Percentiles rank a stretch among this genome's conserved stretches.
These are phyloP conservation scores for Eugnorisma glareosa DNA, from an alignment of 2,888 invertebrate species.

Conservation along the genomic window DNA sequence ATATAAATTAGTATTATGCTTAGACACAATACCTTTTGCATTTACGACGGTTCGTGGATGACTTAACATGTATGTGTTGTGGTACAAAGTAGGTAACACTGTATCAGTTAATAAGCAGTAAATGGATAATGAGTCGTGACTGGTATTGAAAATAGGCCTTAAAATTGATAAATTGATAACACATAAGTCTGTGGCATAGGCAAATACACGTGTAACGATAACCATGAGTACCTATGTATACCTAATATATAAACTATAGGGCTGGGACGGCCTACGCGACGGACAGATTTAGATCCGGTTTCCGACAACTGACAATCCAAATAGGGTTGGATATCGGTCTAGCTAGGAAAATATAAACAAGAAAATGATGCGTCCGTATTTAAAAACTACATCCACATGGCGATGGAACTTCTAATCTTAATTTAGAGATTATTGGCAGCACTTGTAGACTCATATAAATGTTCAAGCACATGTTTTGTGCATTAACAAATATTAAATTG, in stretches of 20 bases:
- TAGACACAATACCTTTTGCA: conserved; percentile 58
- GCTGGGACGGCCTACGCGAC: conserved; percentile 4
- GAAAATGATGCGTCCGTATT: conserved; percentile 8
- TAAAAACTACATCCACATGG: conserved; percentile 12
- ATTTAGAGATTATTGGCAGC: conserved; percentile 29
- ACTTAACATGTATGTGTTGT: conserved; percentile 43
- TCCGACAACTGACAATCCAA: background rate
- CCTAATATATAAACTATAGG: conserved; percentile 12
- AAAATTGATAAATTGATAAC: conserved; percentile 67
- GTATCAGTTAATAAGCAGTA: conserved; percentile 45
- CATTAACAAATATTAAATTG: conserved; percentile 24
- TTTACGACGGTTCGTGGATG: conserved; percentile 30
- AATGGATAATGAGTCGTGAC: conserved; percentile 65
- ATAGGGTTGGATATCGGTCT: background rate
- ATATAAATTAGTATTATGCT: conserved; percentile 52
- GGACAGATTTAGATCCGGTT: background rate
- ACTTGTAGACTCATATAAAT: conserved; percentile 6
- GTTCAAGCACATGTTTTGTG: conserved; percentile 31
- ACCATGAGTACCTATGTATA: conserved; percentile 20
- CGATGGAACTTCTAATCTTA: conserved; percentile 14
- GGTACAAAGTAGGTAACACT: conserved; percentile 6
- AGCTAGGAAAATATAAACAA: background rate
- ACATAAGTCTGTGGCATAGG: conserved; percentile 32
- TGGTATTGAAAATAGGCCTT: conserved; percentile 75
- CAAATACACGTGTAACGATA: conserved; percentile 63